Conservation (phyloP, 1,140 invertebrate genomes). For the Mya arenaria region DNA sequence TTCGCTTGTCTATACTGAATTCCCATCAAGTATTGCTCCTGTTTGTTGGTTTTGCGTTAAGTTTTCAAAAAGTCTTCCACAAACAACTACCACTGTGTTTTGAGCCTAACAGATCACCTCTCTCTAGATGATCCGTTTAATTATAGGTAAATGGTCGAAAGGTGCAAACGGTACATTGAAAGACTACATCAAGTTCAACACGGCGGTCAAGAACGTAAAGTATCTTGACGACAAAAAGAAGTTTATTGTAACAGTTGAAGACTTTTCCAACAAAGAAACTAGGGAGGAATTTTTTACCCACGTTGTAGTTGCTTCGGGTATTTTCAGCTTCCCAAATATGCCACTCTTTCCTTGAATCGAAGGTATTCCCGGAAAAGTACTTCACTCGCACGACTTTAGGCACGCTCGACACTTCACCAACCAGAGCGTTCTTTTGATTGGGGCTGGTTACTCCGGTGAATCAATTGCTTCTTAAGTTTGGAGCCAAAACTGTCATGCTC, state of each 20-base stretch:
- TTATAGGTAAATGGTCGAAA: no score
- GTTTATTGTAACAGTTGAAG: background rate
- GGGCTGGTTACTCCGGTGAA: background rate
- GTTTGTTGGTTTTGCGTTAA: no score
- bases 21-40: no score
- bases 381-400: slow-evolving; percentile 20
- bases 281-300: slow-evolving; percentile 17
- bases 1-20: no score
- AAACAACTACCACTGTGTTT: no score
- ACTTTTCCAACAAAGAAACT: background rate
- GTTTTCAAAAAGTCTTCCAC: no score
- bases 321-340: background rate
- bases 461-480: slow-evolving; percentile 6
- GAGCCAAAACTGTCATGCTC: background rate
- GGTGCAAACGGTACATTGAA: no score
- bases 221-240: background rate
- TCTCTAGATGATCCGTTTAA: no score
- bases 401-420: background rate
- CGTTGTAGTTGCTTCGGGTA: background rate
- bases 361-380: background rate
- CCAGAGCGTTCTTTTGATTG: background rate
- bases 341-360: background rate
- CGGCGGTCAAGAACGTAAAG: background rate
- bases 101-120: no score
- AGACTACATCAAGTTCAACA: no score